Percentiles rank a stretch among this genome's conserved stretches.
phyloP scores from a whole-genome alignment of 2,888 invertebrate genomes.

The Ecdyonurus torrentis region DNA sequence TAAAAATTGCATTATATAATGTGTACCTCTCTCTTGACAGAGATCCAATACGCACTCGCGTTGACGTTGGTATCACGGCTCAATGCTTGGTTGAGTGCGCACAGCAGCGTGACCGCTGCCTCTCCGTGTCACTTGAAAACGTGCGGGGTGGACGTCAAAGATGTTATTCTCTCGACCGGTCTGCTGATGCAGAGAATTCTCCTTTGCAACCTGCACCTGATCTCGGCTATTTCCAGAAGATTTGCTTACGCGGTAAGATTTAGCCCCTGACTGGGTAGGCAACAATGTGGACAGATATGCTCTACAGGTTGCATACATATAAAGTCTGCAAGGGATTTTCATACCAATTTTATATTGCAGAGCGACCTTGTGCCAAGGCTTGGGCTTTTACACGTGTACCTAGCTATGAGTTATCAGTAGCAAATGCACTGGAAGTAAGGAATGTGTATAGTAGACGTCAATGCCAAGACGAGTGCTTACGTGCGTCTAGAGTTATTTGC shows the following conservation, averaged over 20 bases:
- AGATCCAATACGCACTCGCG: conserved; percentile 20
- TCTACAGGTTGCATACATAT: too few relatives aligned
- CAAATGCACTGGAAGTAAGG: conserved; percentile 26
- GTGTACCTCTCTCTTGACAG: conserved; percentile 14
- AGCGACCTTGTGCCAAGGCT: conserved; percentile 24
- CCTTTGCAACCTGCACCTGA: conserved; percentile 23
- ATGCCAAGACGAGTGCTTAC: conserved; percentile 31
- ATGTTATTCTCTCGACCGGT: conserved; percentile 25
- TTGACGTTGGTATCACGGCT: conserved; percentile 23
- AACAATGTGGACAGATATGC: too few relatives aligned
- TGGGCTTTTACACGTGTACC: conserved; percentile 32
- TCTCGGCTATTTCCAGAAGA: conserved; percentile 28
- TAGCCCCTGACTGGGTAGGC: too few relatives aligned
- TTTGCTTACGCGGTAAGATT: conserved; percentile 24
- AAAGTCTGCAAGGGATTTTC: too few relatives aligned
- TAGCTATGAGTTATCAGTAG: conserved; percentile 27
- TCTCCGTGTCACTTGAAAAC: conserved; percentile 23
- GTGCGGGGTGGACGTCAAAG: conserved; percentile 22
- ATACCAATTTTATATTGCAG: conserved; percentile 17
- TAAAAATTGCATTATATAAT: too few relatives aligned
- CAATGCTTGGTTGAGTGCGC: conserved; percentile 24
- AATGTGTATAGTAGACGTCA: conserved; percentile 27
- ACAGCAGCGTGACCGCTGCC: conserved; percentile 21
- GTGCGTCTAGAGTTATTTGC: conserved; percentile 29
- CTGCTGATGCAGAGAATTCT: conserved; percentile 22